These are phyloP conservation scores for Etheostoma cragini DNA, from an alignment of 2,113 vertebrate species.

Conservation along the genomic window DNA sequence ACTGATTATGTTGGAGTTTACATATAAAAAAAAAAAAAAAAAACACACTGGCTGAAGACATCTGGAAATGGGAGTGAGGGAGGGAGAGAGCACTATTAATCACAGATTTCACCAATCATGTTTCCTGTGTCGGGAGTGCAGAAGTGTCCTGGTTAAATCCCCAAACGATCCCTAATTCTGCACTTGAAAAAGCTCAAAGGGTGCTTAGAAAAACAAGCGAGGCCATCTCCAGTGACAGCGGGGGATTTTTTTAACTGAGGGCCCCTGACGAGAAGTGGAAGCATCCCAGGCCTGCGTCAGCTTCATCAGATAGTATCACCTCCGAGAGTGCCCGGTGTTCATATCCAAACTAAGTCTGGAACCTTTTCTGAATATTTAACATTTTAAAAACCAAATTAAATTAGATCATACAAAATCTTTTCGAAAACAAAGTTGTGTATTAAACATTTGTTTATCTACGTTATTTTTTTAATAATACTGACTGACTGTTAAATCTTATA, in stretches of 20 bases:
- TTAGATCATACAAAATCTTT: background rate
- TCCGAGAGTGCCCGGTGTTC: background rate
- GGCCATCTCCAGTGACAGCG: conserved; percentile 67
- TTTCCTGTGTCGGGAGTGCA: conserved; percentile 58
- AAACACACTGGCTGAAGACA: conserved; percentile 35
- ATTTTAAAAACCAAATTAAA: background rate
- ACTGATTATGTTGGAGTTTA: conserved; percentile 63
- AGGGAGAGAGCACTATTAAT: conserved; percentile 57
- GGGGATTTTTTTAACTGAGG: conserved; percentile 44
- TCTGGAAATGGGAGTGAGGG: conserved; percentile 37
- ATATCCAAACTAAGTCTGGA: background rate
- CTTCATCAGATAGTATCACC: conserved; percentile 53
- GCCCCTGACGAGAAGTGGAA: conserved; percentile 38
- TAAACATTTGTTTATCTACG: too few relatives aligned
- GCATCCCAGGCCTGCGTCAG: conserved; percentile 35
- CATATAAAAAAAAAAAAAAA: conserved; percentile 41
- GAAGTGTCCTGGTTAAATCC: conserved; percentile 47
- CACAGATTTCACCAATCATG: conserved; percentile 66
- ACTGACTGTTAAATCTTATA: background rate
- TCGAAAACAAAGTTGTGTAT: too few relatives aligned
- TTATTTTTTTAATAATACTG: too few relatives aligned
- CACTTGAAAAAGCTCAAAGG: conserved; percentile 67
- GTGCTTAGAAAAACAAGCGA: conserved; percentile 69
- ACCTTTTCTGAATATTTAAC: background rate
- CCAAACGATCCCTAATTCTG: conserved; percentile 61